These are phyloP conservation scores for Myotis lucifugus DNA, from an alignment of 2,113 vertebrate genomes.

Conservation along the genomic window DNA sequence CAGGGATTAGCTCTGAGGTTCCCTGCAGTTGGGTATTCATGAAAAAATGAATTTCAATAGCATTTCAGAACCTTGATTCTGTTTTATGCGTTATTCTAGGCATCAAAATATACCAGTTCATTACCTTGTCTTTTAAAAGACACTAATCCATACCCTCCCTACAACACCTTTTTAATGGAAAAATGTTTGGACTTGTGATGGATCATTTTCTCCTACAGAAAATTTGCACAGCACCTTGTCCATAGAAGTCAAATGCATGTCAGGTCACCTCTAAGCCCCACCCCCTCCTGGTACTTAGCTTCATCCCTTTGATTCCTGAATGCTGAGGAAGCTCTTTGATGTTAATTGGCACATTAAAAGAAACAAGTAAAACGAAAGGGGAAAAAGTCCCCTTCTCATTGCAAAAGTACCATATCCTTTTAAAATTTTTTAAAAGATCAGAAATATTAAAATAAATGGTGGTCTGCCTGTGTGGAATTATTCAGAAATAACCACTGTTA, in stretches of 20 bases:
- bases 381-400: not conserved
- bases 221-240: not conserved
- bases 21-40: not conserved
- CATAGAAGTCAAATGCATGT: not conserved
- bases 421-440: not conserved
- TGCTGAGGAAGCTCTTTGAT: not conserved
- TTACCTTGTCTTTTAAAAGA: not conserved
- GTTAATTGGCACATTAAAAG: not conserved
- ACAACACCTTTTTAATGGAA: not conserved
- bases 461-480: not conserved
- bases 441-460: not conserved
- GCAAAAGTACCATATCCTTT: not conserved
- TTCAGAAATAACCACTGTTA: not conserved
- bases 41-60: not conserved
- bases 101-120: not conserved
- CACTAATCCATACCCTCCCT: not conserved
- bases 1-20: not conserved
- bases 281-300: not conserved
- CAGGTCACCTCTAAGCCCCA: not conserved
- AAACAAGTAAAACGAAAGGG: not conserved
- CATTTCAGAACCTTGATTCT: not conserved
- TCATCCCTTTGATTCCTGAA: not conserved
- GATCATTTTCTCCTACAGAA: not conserved
- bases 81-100: conserved; percentile 6
- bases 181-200: not conserved